Conservation (phyloP, 2,113 vertebrate species). For the Oncorhynchus masou region DNA sequence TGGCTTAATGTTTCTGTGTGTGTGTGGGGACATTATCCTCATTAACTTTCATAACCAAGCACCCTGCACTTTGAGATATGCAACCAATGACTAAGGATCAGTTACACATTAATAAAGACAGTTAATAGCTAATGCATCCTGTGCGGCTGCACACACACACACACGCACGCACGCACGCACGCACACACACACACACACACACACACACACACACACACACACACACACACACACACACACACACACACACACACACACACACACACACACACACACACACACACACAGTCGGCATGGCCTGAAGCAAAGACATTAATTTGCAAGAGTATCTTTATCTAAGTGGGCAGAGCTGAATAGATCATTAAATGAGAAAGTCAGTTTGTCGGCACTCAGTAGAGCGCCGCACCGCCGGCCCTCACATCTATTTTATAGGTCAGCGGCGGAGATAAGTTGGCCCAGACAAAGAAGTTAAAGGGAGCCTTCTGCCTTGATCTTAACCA, state of each 20-base stretch:
- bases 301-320: constrained; percentile 5
- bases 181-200: neutral
- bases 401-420: neutral
- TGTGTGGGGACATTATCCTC: neutral
- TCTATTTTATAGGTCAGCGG: constrained; percentile 1
- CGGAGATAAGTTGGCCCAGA: neutral
- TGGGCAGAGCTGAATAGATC: constrained; percentile 9
- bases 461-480: neutral
- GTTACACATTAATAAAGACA: constrained; percentile 9
- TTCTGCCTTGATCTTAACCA: neutral
- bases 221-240: constrained; percentile 1
- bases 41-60: neutral
- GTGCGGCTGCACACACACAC: neutral
- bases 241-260: neutral
- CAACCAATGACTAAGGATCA: neutral
- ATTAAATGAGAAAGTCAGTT: neutral
- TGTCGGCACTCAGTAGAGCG: neutral
- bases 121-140: constrained; percentile 1
- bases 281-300: neutral
- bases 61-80: neutral
- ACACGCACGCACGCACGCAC: neutral
- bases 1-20: neutral
- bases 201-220: constrained; percentile 1
- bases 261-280: constrained; percentile 2
- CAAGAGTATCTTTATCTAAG: neutral